Percentiles rank a stretch among this genome's conserved stretches.
Conservation (phyloP, 2,797 vertebrate species). For the Anomalospiza imberbis region DNA sequence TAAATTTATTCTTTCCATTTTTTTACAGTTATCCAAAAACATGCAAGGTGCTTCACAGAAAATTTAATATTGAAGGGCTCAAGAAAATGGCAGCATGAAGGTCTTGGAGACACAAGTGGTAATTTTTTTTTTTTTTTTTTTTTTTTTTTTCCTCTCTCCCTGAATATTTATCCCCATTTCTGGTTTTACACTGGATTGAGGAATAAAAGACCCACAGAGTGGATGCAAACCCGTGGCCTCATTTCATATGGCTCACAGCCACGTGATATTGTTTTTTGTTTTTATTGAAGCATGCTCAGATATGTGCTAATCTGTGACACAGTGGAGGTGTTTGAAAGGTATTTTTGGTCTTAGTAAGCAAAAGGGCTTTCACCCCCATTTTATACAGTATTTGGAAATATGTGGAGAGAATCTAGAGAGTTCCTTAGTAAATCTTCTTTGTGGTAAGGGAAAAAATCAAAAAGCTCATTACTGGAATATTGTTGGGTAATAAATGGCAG, state of each 20-base stretch:
- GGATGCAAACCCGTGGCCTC: neutral
- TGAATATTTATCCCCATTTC: neutral
- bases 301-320: conserved; percentile 2
- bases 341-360: conserved; percentile 40
- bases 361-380: neutral
- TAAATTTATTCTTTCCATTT: neutral
- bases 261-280: neutral
- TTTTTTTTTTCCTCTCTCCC: neutral
- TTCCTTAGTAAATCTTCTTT: conserved; percentile 68
- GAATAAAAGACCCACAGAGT: neutral
- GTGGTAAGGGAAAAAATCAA: conserved; percentile 25
- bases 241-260: conserved; percentile 14
- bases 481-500: conserved; percentile 63
- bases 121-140: neutral
- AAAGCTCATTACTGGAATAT: conserved; percentile 69
- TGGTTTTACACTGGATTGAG: neutral
- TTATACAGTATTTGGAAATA: conserved; percentile 60
- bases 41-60: neutral
- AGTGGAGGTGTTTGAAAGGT: conserved; percentile 2
- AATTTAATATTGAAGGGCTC: neutral
- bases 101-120: conserved; percentile 18
- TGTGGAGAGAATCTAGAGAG: conserved; percentile 62
- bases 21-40: neutral
- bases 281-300: neutral
- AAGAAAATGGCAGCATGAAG: conserved; percentile 40